Conservation (phyloP, 2,797 vertebrate genomes). For the Enteromius unitaeniatus region DNA sequence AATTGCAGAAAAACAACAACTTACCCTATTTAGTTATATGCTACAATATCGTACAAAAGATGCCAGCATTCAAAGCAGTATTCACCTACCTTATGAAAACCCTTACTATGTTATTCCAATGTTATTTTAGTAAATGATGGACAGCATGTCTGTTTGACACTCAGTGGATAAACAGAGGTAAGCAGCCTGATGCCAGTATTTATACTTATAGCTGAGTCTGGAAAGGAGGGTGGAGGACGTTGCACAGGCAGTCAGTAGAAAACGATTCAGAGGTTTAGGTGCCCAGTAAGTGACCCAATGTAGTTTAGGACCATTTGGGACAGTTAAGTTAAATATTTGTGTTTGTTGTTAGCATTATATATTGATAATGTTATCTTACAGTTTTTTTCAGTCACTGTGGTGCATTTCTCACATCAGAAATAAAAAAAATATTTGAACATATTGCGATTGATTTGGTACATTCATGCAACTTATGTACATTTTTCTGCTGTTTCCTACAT, state of each 20-base stretch:
- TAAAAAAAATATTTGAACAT: too few species aligned
- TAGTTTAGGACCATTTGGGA: background rate
- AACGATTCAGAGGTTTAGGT: background rate
- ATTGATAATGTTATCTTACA: too few species aligned
- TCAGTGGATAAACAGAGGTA: slow-evolving; percentile 20
- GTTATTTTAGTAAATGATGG: background rate
- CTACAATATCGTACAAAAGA: background rate
- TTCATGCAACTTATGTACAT: too few species aligned
- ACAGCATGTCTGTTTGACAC: slow-evolving; percentile 24
- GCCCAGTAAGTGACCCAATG: background rate
- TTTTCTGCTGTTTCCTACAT: too few species aligned
- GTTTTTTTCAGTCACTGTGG: too few species aligned
- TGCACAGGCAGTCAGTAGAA: slow-evolving; percentile 3
- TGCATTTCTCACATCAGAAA: too few species aligned
- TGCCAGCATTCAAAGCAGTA: background rate
- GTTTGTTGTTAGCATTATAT: too few species aligned
- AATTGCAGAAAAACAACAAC: background rate
- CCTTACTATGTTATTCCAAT: slow-evolving; percentile 12
- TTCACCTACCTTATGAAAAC: slow-evolving; percentile 26
- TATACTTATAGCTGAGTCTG: slow-evolving; percentile 22
- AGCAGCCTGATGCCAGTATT: slow-evolving; percentile 46
- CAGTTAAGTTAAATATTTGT: background rate
- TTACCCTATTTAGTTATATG: background rate
- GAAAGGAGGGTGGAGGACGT: slow-evolving; percentile 39
- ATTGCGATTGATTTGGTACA: too few species aligned